These are phyloP conservation scores for Haplochromis burtoni DNA, from an alignment of 2,113 vertebrate species.

Conservation along the genomic window DNA sequence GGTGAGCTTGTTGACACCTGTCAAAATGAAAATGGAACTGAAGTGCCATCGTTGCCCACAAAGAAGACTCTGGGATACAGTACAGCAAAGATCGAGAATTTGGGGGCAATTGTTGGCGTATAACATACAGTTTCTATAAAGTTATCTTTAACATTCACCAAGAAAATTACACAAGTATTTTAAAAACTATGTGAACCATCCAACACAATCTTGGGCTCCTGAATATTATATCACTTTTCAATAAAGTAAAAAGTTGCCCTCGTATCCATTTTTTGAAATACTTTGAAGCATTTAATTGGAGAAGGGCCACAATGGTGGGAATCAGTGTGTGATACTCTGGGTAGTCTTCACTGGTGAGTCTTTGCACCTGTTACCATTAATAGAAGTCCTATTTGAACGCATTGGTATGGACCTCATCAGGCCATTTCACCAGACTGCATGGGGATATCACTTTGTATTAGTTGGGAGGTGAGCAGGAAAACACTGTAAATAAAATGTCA, in stretches of 20 bases:
- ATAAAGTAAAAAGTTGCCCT: not conserved
- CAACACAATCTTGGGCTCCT: not conserved
- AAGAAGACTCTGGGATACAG: not conserved
- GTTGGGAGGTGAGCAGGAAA: not conserved
- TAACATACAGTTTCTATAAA: not conserved
- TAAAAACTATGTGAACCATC: not conserved
- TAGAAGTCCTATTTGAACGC: not conserved
- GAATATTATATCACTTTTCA: not conserved
- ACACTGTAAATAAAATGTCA: not conserved
- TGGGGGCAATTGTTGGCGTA: not conserved
- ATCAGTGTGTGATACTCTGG: not conserved
- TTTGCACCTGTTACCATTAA: not conserved
- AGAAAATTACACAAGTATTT: not conserved
- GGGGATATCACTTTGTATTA: not conserved
- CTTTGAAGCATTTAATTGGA: not conserved
- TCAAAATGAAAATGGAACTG: not conserved
- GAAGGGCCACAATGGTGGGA: not conserved
- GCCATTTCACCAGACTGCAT: not conserved
- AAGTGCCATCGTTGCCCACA: not conserved
- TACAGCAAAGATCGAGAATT: not conserved
- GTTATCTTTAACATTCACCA: not conserved
- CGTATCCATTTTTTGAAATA: not conserved
- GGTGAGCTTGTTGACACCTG: not conserved
- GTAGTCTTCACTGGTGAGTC: not conserved
- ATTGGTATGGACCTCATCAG: not conserved